A percentile compares a stretch with the other conserved stretches of the same genome.
Evolutionary conservation across 92 coral and sea anemone species (phyloP).

Genomic region (Siderastrea siderea): DNA sequence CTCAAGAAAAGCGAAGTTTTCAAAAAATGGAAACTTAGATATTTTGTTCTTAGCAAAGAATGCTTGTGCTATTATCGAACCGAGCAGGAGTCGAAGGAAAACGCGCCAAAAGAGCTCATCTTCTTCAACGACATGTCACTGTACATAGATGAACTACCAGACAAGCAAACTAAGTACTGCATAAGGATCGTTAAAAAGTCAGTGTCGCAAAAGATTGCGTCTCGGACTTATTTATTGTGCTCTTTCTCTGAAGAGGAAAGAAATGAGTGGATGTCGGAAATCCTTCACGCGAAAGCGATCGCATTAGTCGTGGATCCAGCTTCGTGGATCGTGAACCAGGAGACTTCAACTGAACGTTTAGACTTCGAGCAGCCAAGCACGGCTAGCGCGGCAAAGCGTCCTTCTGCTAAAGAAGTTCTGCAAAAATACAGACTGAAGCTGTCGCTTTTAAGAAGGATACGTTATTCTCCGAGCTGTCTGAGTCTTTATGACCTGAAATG

Average conservation of each 20-base stretch:
- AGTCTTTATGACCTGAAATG: constrained; percentile 31
- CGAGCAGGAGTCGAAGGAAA: constrained; percentile 65
- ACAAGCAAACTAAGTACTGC: constrained; percentile 80
- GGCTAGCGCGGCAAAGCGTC: background rate
- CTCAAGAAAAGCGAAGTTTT: constrained; percentile 87
- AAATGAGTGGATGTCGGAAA: constrained; percentile 86
- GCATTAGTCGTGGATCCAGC: constrained; percentile 75
- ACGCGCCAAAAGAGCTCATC: constrained; percentile 84
- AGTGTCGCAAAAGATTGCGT: background rate
- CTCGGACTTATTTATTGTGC: constrained; percentile 23
- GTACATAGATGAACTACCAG: constrained; percentile 76
- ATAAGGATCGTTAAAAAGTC: constrained; percentile 81
- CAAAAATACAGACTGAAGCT: constrained; percentile 71
- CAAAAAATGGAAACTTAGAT: constrained; percentile 88
- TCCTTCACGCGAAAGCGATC: constrained; percentile 87
- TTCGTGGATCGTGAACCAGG: constrained; percentile 59
- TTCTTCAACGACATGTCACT: constrained; percentile 92
- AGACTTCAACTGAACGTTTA: constrained; percentile 3
- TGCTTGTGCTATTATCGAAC: constrained; percentile 86
- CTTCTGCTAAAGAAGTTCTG: constrained; percentile 74
- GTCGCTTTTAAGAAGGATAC: constrained; percentile 3
- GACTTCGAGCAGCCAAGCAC: constrained; percentile 46
- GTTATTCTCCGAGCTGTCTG: constrained; percentile 22
- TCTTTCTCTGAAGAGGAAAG: constrained; percentile 76
- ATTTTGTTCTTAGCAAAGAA: constrained; percentile 87